Evolutionary conservation across 2,113 vertebrate genomes (phyloP).

Genomic region (Nettapus auritus): DNA sequence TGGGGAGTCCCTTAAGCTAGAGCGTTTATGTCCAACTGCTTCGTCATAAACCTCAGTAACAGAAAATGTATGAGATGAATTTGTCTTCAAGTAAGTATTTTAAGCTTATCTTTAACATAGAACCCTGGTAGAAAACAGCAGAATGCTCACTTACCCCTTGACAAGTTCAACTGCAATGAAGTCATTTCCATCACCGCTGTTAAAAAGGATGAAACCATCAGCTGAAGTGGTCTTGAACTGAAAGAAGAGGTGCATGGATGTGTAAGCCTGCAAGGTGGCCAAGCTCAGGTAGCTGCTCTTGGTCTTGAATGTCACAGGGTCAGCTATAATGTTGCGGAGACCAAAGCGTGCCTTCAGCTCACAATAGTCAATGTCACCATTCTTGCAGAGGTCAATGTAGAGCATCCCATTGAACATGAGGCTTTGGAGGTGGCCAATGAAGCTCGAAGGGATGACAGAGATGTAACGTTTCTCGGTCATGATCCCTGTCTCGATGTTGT

Average conservation of each 20-base stretch:
- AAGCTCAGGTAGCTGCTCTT: conserved; percentile 96
- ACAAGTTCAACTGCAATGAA: conserved; percentile 97
- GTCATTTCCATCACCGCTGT: conserved; percentile 88
- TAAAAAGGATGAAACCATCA: conserved; percentile 96
- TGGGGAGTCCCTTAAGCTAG: background rate
- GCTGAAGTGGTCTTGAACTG: conserved; percentile 97
- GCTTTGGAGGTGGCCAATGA: conserved; percentile 97
- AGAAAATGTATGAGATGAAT: background rate
- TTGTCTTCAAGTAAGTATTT: background rate
- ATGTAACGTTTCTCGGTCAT: conserved; percentile 97
- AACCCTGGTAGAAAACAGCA: background rate
- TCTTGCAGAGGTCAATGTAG: conserved; percentile 98
- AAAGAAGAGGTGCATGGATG: conserved; percentile 98
- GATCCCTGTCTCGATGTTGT: conserved; percentile 97
- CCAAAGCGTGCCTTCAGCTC: conserved; percentile 97
- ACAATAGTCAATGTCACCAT: conserved; percentile 96
- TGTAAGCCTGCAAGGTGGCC: conserved; percentile 95
- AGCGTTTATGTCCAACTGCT: background rate
- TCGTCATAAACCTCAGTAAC: background rate
- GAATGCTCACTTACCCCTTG: conserved; percentile 87
- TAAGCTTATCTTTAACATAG: background rate
- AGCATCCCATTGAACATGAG: conserved; percentile 96
- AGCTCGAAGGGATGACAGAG: conserved; percentile 94
- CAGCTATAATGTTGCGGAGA: conserved; percentile 93
- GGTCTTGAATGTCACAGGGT: conserved; percentile 95